Conservation (phyloP, 2,888 invertebrate genomes). For the Drosophila pseudotakahashii region DNA sequence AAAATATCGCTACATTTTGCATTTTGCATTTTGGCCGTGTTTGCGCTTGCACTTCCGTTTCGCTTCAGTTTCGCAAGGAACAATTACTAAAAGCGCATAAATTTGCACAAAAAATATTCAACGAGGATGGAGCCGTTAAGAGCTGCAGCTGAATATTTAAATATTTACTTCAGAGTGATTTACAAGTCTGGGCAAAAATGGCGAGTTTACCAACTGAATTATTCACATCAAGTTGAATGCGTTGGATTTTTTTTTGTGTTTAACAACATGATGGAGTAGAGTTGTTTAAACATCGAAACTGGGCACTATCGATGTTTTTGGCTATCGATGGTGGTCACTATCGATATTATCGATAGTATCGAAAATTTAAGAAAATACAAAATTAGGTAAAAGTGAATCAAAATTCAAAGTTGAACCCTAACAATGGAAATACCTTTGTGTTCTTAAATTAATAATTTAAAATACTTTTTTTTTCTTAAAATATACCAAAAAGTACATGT, state of each 20-base stretch:
- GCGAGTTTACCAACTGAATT: background rate
- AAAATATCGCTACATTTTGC: slow-evolving; percentile 3
- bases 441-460: no score
- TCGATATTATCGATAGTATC: no score
- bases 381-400: no score
- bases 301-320: no score
- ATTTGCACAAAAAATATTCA: slow-evolving; percentile 10
- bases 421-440: no score
- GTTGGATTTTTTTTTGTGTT: background rate
- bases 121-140: slow-evolving; percentile 3
- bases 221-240: background rate
- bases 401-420: no score
- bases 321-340: no score
- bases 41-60: slow-evolving; percentile 31
- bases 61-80: slow-evolving; percentile 12
- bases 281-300: no score
- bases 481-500: no score
- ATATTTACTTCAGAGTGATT: slow-evolving; percentile 7
- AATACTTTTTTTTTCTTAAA: no score
- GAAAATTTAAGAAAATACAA: no score
- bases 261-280: background rate
- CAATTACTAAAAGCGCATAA: slow-evolving; percentile 33
- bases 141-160: slow-evolving; percentile 24
- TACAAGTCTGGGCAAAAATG: background rate
- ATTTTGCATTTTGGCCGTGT: no score